These are phyloP conservation scores for Melanargia galathea DNA, from an alignment of 2,888 invertebrate genomes.

Conservation along the genomic window DNA sequence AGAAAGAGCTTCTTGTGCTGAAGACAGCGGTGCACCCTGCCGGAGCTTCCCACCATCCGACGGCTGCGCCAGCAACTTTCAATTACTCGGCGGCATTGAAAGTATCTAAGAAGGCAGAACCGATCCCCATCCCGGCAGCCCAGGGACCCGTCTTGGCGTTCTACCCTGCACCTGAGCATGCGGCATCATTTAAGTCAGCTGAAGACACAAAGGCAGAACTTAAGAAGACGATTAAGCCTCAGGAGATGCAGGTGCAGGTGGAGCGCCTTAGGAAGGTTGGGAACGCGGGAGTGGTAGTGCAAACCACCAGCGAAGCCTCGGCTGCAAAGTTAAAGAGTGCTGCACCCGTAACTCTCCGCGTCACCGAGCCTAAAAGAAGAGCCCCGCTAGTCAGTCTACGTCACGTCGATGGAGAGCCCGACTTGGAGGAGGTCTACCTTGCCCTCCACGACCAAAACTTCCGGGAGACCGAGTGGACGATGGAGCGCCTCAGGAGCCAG, in stretches of 20 bases:
- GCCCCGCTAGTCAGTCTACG: conserved; percentile 12
- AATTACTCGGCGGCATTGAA: not conserved
- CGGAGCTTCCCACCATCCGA: too few relatives aligned
- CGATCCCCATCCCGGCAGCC: not conserved
- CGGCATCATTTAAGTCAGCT: not conserved
- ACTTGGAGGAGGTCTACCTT: not conserved
- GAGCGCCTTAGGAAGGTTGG: conserved; percentile 24
- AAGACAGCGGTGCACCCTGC: not conserved
- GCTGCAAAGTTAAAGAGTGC: conserved; percentile 26
- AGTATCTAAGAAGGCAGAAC: not conserved
- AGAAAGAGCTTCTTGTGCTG: not conserved
- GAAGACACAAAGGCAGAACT: conserved; percentile 1
- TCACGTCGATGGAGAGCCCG: not conserved
- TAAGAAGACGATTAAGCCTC: not conserved
- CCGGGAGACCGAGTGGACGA: not conserved
- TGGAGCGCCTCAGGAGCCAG: not conserved
- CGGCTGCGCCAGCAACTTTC: not conserved
- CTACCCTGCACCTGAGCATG: not conserved
- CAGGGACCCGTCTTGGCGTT: not conserved
- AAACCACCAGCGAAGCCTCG: conserved; percentile 18
- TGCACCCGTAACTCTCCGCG: conserved; percentile 16
- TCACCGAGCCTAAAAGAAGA: conserved; percentile 1
- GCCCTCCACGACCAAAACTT: conserved; percentile 29
- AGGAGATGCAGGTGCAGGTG: not conserved
- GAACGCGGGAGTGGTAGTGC: conserved; percentile 32